Percentiles rank a stretch among this genome's conserved stretches.
Conservation (phyloP, 2,888 invertebrate genomes). For the Caenorhabditis plicata region DNA sequence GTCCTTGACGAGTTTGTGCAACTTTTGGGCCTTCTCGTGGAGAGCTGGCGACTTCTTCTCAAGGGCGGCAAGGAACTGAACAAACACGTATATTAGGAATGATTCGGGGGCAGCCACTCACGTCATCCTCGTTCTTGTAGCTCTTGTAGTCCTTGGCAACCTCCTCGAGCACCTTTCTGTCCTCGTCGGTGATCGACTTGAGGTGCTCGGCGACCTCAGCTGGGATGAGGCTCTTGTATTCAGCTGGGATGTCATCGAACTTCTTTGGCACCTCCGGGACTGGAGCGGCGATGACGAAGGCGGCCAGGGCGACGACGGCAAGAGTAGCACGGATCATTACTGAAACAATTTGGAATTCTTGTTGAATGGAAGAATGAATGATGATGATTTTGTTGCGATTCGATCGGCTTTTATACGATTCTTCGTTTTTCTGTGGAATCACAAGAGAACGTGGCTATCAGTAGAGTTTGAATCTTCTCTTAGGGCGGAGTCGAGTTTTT, state of each 20-base stretch:
- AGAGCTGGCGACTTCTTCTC: constrained; percentile 57
- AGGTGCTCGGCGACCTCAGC: constrained; percentile 61
- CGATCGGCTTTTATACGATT: too few species aligned
- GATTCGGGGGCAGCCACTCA: background rate
- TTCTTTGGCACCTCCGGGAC: constrained; percentile 44
- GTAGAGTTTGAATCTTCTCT: too few species aligned
- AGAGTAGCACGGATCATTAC: constrained; percentile 34
- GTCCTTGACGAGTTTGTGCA: constrained; percentile 42
- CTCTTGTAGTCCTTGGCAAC: constrained; percentile 49
- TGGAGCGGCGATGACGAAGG: constrained; percentile 40
- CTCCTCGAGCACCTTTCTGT: constrained; percentile 59
- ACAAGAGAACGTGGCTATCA: too few species aligned
- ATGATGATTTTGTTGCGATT: too few species aligned
- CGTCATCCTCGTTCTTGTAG: constrained; percentile 47
- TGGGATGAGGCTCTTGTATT: constrained; percentile 59
- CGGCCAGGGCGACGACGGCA: constrained; percentile 37
- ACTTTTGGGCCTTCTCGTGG: constrained; percentile 52
- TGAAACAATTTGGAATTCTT: constrained; percentile 8
- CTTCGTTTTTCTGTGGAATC: too few species aligned
- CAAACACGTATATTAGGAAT: background rate
- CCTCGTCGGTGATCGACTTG: constrained; percentile 56
- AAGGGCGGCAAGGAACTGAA: constrained; percentile 51
- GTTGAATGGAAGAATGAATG: background rate
- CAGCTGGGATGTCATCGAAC: constrained; percentile 56
- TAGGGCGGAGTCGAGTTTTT: too few species aligned